Evolutionary conservation across 2,888 invertebrate species (phyloP).

Genomic region (Lycaena phlaeas): DNA sequence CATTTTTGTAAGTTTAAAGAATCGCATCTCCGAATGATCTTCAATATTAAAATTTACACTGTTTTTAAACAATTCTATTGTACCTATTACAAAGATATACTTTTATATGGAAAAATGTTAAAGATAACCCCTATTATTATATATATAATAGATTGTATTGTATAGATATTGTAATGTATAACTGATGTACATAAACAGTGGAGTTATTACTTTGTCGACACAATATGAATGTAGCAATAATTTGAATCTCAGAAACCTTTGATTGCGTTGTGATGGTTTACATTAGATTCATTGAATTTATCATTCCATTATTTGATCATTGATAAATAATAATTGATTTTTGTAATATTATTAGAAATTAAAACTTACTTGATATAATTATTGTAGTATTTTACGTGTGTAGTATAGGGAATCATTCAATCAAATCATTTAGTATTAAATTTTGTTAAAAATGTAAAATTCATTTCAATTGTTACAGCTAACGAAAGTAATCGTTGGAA

Average conservation of each 20-base stretch:
- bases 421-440: slow-evolving; percentile 6
- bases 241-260: slow-evolving; percentile 35
- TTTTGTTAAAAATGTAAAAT: slow-evolving; percentile 10
- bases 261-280: slow-evolving; percentile 16
- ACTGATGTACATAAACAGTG: slow-evolving; percentile 4
- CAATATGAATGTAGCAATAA: slow-evolving; percentile 26
- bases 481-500: slow-evolving; percentile 14
- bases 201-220: slow-evolving; percentile 14
- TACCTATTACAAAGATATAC: slow-evolving; percentile 11
- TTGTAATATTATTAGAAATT: slow-evolving; percentile 6
- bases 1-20: slow-evolving; percentile 15
- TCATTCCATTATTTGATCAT: slow-evolving; percentile 41
- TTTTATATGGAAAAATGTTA: slow-evolving; percentile 10
- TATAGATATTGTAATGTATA: slow-evolving; percentile 8
- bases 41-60: not conserved
- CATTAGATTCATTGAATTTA: slow-evolving; percentile 30
- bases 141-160: slow-evolving; percentile 3
- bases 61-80: slow-evolving; percentile 7
- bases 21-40: too few relatives aligned
- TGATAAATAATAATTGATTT: slow-evolving; percentile 19
- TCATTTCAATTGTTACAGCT: slow-evolving; percentile 9
- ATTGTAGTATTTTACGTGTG: not conserved
- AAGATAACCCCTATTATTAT: not conserved
- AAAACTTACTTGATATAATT: slow-evolving; percentile 3
- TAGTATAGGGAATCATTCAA: not conserved